These are phyloP conservation scores for Apodemus sylvaticus DNA, from an alignment of 2,113 vertebrate genomes.

Conservation along the genomic window DNA sequence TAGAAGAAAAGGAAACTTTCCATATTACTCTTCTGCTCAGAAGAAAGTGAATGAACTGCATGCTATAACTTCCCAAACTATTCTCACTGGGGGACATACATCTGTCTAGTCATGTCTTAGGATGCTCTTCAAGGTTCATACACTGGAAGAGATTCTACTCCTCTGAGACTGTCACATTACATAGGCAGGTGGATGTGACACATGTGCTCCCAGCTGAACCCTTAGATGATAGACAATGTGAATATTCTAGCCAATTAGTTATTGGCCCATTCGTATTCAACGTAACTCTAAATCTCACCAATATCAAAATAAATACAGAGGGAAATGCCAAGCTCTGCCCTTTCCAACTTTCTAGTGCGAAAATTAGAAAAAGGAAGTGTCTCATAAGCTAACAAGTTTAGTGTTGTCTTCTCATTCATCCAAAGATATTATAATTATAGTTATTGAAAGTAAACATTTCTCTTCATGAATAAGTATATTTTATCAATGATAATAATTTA, in stretches of 20 bases:
- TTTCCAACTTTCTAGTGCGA: background rate
- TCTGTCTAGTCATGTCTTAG: background rate
- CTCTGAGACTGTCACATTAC: background rate
- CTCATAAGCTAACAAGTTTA: background rate
- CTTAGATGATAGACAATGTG: background rate
- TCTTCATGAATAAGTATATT: background rate
- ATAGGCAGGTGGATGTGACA: fast-evolving
- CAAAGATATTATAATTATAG: background rate
- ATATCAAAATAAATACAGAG: background rate
- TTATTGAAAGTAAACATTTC: background rate
- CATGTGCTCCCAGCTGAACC: background rate
- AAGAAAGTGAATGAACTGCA: background rate
- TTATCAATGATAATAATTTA: background rate
- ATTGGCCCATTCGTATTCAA: no score
- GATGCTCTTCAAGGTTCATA: background rate
- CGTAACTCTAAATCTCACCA: background rate
- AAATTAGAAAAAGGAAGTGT: background rate
- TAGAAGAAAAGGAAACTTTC: background rate
- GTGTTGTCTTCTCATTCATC: background rate
- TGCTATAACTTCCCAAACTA: background rate
- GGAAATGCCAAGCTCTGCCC: background rate
- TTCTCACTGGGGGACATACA: background rate
- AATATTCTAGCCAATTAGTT: background rate
- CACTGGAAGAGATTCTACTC: background rate
- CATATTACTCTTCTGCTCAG: background rate